Conservation (phyloP, 2,888 invertebrate species). For the Orchesellides sinensis region DNA sequence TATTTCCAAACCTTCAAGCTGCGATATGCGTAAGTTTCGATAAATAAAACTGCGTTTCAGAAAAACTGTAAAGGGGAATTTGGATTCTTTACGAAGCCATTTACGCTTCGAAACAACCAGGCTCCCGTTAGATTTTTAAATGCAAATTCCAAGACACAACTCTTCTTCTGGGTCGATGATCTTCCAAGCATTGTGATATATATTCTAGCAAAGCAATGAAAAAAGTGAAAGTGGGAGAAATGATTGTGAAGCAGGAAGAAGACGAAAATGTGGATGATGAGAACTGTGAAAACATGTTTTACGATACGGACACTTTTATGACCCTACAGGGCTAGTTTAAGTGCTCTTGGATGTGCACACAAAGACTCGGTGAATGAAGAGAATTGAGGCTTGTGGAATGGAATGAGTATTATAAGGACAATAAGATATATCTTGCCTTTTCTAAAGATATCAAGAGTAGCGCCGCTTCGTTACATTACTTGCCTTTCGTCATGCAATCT, state of each 20-base stretch:
- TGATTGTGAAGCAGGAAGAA: not conserved
- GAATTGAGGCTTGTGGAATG: conserved; percentile 7
- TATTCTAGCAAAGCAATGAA: not conserved
- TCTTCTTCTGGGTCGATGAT: conserved; percentile 13
- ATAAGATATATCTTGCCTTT: not conserved
- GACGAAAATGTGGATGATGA: conserved; percentile 31
- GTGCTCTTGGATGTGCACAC: conserved; percentile 28
- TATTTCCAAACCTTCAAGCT: too few species aligned
- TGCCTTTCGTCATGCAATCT: not conserved
- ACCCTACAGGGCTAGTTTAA: conserved; percentile 41
- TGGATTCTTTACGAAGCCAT: too few species aligned
- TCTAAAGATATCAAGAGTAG: not conserved
- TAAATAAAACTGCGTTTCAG: too few species aligned
- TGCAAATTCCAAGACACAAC: too few species aligned
- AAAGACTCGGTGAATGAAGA: conserved; percentile 13
- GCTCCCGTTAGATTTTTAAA: too few species aligned
- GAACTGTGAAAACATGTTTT: conserved; percentile 43
- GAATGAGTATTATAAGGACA: conserved; percentile 4
- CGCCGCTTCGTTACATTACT: not conserved
- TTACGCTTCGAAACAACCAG: too few species aligned
- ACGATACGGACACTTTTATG: conserved; percentile 46
- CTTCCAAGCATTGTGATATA: not conserved
- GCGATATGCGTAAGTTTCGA: too few species aligned
- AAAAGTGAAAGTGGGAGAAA: not conserved
- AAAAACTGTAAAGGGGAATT: too few species aligned